phyloP scores from a whole-genome alignment of 2,888 invertebrate species.

The Eupithecia insigniata region DNA sequence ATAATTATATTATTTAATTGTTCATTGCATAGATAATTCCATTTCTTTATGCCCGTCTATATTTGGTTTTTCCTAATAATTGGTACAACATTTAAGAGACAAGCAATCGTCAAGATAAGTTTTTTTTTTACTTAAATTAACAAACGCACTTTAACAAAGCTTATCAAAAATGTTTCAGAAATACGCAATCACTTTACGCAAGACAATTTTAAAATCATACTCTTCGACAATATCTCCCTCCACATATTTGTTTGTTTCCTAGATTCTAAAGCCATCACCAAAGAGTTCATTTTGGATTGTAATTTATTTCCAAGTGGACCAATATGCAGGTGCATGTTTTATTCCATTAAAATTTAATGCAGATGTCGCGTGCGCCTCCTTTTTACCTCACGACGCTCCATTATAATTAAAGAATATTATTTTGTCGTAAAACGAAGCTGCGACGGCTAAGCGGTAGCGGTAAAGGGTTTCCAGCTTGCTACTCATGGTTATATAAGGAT shows the following conservation, averaged over 20 bases:
- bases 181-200: background rate
- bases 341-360: constrained; percentile 82
- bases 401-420: constrained; percentile 83
- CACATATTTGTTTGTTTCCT: background rate
- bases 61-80: too few species aligned
- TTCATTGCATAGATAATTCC: too few species aligned
- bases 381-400: constrained; percentile 76
- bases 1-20: too few species aligned
- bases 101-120: too few species aligned
- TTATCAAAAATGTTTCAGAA: background rate
- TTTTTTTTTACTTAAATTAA: too few species aligned
- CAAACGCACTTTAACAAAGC: background rate
- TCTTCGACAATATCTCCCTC: background rate
- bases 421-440: constrained; percentile 72
- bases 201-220: background rate
- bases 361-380: constrained; percentile 81
- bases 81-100: too few species aligned
- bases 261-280: background rate
- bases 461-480: constrained; percentile 8
- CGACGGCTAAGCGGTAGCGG: constrained; percentile 45
- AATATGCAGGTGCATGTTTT: constrained; percentile 73
- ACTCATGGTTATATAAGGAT: background rate
- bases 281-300: background rate
- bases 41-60: too few species aligned
- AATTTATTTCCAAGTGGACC: constrained; percentile 2